phyloP scores from a whole-genome alignment of 2,888 invertebrate species.

The Ariolimax columbianus region DNA sequence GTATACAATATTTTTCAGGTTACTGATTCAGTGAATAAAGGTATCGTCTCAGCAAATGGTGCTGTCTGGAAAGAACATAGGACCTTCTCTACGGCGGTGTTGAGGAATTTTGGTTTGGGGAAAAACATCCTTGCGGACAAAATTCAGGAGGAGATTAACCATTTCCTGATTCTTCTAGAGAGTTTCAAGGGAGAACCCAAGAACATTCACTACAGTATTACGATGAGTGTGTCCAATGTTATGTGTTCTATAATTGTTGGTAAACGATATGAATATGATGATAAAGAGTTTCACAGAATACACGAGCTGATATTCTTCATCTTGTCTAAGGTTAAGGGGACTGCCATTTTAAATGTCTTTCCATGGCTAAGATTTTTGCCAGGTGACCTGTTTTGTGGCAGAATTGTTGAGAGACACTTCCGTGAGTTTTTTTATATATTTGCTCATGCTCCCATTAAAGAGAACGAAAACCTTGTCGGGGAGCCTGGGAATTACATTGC shows the following conservation, averaged over 20 bases:
- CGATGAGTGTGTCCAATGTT: not conserved
- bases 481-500: not conserved
- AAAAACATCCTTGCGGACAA: no score
- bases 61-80: no score
- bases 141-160: no score
- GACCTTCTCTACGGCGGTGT: no score
- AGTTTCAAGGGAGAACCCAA: no score
- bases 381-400: conserved; percentile 10
- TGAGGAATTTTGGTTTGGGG: no score
- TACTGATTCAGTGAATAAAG: no score
- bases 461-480: not conserved
- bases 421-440: not conserved
- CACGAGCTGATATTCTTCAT: not conserved
- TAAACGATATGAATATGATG: conserved; percentile 33
- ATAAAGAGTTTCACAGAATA: not conserved
- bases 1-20: no score
- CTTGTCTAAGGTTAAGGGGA: not conserved
- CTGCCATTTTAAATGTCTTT: not conserved
- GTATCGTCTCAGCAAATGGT: no score
- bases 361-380: conserved; percentile 31
- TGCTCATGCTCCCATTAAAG: not conserved
- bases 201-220: not conserved
- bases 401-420: not conserved
- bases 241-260: conserved; percentile 34
- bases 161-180: not conserved